Base-by-base conservation (phyloP, 2,797 vertebrate species). In the Chromis chromis region DNA sequence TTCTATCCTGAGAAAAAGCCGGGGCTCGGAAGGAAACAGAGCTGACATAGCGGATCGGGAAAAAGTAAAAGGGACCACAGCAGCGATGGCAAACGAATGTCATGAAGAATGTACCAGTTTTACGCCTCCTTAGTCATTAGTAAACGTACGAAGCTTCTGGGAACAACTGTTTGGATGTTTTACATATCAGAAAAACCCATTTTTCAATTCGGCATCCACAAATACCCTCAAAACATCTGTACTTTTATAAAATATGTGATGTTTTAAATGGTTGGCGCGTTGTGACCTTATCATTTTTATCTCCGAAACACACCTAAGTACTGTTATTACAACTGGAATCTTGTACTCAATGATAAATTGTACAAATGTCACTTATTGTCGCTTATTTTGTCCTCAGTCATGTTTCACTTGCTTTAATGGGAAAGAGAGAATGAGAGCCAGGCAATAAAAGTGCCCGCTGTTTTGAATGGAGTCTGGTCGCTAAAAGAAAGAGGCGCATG, bases 11-110 rank as follows among this genome's bases (percentile, higher is more conserved):
- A 48, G 22, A 50, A 55, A 52, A 7, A 6, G n/a, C 22, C 25
- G 52, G 25, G 54, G 4, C 2, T 14, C 40, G 62, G 56, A 57
- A 31, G 60, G 65, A 81, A 76, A 44, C 21, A 3, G 44, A 28
- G 60, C 55, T 61, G 61, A 70, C 58, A 66, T 70, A 64, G n/a
- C 33, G 68, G 76, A 1, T 49, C 16, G 6, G 65, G 9, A 40
- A 70, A 19, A 44, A 44, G 7, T 1, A 19, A 19, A 19, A 44
- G 0, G 19, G 17, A 44, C 6, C 6, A 7, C 16, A 16, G 13
- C 40, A 62, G 14, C 36, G 11, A 48, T 3, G 19, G 1, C 16
- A n/a, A 56, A 50, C 57, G 6, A 21, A 44, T 3, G 0, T 39
- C 27, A 10, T 25, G 0, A 24, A 31, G 5, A 17, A 13, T 39